Conservation (phyloP, 2,113 vertebrate species). For the Osmerus mordax region DNA sequence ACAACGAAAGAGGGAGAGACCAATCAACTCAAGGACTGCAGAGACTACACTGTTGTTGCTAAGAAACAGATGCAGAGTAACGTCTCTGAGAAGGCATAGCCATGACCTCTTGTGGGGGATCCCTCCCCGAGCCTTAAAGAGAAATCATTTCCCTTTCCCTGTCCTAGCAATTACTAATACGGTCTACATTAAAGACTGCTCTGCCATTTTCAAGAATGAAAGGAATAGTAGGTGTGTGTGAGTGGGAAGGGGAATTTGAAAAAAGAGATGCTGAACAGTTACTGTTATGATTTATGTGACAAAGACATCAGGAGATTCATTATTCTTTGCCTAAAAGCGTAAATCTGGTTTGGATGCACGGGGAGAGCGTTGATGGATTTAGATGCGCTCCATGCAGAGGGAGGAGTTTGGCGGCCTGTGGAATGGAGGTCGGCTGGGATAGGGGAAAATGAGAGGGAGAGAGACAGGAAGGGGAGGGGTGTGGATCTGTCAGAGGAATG, state of each 20-base stretch:
- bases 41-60: conserved; percentile 91
- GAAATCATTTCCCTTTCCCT: conserved; percentile 77
- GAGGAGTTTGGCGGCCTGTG: conserved; percentile 37
- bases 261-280: no score
- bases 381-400: conserved; percentile 37
- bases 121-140: conserved; percentile 81
- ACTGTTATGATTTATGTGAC: not conserved
- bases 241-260: not conserved
- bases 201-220: not conserved
- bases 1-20: conserved; percentile 81
- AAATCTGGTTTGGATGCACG: conserved; percentile 11
- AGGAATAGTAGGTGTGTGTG: not conserved
- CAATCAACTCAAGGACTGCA: conserved; percentile 92
- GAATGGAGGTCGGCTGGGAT: not conserved
- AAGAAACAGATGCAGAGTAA: conserved; percentile 95
- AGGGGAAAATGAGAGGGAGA: conserved; percentile 12
- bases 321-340: not conserved
- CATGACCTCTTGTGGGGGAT: conserved; percentile 92
- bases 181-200: conserved; percentile 13
- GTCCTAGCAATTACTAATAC: conserved; percentile 89
- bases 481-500: conserved; percentile 75
- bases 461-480: conserved; percentile 41
- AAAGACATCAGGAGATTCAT: not conserved
- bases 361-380: conserved; percentile 1
- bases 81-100: conserved; percentile 86